These are phyloP conservation scores for Parotia lawesii DNA, from an alignment of 2,113 vertebrate genomes.

Conservation along the genomic window DNA sequence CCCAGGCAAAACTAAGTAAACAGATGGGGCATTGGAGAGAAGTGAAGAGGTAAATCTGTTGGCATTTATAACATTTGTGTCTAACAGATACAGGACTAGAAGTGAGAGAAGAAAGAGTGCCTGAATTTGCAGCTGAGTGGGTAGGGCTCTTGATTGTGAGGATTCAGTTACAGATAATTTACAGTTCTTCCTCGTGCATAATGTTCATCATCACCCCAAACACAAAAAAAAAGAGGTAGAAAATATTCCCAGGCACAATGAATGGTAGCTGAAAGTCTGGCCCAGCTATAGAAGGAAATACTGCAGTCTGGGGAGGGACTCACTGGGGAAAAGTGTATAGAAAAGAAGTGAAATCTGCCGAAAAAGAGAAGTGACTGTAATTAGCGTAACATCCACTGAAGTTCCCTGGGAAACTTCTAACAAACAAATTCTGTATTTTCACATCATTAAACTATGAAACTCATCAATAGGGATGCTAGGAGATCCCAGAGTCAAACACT, in stretches of 20 bases:
- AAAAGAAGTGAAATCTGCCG: neutral
- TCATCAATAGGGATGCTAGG: neutral
- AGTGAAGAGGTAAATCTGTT: neutral
- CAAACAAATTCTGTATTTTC: neutral
- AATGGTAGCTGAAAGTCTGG: neutral
- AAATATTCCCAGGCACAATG: neutral
- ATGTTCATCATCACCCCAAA: neutral
- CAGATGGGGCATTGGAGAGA: neutral
- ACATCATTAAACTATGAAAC: neutral
- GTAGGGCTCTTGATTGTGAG: neutral
- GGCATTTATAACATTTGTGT: neutral
- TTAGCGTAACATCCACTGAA: neutral
- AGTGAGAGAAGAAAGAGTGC: neutral
- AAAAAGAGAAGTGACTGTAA: neutral
- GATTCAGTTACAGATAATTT: neutral
- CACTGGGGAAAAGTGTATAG: neutral
- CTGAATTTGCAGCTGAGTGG: neutral
- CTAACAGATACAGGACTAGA: neutral
- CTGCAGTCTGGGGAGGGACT: neutral
- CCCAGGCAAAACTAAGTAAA: neutral
- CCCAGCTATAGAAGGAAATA: neutral
- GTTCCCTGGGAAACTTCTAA: neutral
- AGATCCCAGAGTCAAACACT: neutral
- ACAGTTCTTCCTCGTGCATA: neutral
- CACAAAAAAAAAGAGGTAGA: neutral